A percentile compares a stretch with the other conserved stretches of the same genome.
Evolutionary conservation across 2,113 vertebrate genomes (phyloP).

Genomic region (Oreochromis niloticus): DNA sequence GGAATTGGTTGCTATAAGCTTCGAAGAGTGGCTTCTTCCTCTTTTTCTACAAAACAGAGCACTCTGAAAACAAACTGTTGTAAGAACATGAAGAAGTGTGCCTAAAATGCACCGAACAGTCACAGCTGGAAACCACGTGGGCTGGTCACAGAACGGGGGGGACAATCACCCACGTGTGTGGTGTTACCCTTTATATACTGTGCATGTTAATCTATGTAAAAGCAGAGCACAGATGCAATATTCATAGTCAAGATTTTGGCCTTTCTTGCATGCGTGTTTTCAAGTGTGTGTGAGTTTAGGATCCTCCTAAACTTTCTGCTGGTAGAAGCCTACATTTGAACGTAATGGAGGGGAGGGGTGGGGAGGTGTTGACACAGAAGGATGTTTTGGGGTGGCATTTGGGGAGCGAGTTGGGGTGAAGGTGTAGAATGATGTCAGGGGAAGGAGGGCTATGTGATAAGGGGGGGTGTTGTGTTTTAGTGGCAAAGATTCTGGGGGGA

Average conservation of each 20-base stretch:
- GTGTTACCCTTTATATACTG: neutral
- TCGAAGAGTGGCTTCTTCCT: constrained; percentile 63
- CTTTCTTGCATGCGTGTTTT: neutral
- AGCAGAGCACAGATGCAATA: neutral
- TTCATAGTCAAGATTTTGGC: neutral
- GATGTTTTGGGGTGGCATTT: constrained; percentile 68
- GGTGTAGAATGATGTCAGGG: constrained; percentile 64
- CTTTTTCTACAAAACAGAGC: constrained; percentile 31
- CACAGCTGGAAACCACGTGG: neutral
- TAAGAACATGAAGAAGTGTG: constrained; percentile 1
- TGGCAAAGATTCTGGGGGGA: neutral
- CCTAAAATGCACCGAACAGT: neutral
- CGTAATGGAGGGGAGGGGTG: neutral
- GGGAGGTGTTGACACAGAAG: constrained; percentile 63
- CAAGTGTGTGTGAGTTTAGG: neutral
- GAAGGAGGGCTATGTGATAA: constrained; percentile 48
- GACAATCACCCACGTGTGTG: neutral
- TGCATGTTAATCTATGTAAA: neutral
- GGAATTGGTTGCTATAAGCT: constrained; percentile 39
- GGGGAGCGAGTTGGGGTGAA: constrained; percentile 39
- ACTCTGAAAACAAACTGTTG: constrained; percentile 47
- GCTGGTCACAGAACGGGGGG: neutral
- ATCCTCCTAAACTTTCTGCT: neutral
- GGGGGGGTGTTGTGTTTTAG: constrained; percentile 7
- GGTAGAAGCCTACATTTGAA: neutral